These are phyloP conservation scores for Rhynchotus rufescens DNA, from an alignment of 2,797 vertebrate genomes.

Conservation along the genomic window DNA sequence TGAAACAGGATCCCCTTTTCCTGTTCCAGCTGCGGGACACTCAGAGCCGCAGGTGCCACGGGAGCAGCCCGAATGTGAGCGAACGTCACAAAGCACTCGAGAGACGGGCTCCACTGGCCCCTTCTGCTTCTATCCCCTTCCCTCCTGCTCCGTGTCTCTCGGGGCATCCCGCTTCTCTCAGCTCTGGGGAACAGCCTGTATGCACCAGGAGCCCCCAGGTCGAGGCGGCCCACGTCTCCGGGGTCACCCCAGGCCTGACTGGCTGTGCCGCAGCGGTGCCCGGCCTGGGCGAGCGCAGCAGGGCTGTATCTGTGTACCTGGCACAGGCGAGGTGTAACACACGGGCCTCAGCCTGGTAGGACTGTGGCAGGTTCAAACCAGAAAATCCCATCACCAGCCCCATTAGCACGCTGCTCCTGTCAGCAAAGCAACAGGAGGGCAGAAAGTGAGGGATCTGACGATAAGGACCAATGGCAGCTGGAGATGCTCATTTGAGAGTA, in stretches of 20 bases:
- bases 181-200: too few relatives aligned
- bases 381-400: background rate
- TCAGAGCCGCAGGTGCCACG: background rate
- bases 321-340: too few relatives aligned
- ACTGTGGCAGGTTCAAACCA: background rate
- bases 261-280: background rate
- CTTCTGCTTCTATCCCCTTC: background rate
- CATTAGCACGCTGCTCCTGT: background rate
- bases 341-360: too few relatives aligned
- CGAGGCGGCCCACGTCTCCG: background rate
- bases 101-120: background rate
- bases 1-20: background rate
- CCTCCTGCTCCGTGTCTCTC: background rate
- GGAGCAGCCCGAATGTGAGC: background rate
- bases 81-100: background rate
- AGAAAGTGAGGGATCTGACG: background rate
- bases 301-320: too few relatives aligned
- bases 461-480: background rate
- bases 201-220: background rate
- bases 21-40: background rate
- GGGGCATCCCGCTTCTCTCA: background rate
- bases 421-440: background rate
- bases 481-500: background rate
- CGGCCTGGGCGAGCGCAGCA: too few relatives aligned
- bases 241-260: too few relatives aligned